phyloP scores from a whole-genome alignment of 2,113 vertebrate species.

The Bos indicus region DNA sequence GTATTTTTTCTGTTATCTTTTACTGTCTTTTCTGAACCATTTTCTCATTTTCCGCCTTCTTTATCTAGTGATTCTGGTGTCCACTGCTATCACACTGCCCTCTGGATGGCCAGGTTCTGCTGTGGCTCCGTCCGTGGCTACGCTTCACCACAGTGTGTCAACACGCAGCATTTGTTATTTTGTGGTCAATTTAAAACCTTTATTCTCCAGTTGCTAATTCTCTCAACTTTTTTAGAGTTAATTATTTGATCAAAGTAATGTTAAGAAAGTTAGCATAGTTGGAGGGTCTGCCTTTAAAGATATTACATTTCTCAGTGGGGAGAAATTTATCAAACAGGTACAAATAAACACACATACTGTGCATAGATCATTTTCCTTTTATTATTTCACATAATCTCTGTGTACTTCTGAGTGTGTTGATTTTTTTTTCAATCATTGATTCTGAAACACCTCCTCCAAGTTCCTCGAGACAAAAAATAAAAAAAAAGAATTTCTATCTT shows the following conservation, averaged over 20 bases:
- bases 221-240: background rate
- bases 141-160: accelerated
- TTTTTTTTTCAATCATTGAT: background rate
- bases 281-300: background rate
- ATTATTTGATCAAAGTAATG: background rate
- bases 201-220: background rate
- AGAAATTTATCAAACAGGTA: background rate
- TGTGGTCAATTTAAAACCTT: background rate
- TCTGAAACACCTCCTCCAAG: background rate
- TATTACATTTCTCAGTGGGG: background rate
- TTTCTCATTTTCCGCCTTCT: background rate
- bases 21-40: background rate
- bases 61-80: background rate
- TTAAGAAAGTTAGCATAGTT: background rate
- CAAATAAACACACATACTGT: background rate
- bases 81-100: too few species aligned
- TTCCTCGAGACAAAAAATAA: background rate
- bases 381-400: background rate
- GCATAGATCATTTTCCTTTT: background rate
- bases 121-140: background rate
- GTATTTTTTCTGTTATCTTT: background rate
- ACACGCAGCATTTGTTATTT: background rate
- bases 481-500: background rate
- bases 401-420: background rate
- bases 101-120: background rate